These are phyloP conservation scores for Lasaia peninsularis DNA, from an alignment of 1,140 invertebrate species.

Conservation along the genomic window DNA sequence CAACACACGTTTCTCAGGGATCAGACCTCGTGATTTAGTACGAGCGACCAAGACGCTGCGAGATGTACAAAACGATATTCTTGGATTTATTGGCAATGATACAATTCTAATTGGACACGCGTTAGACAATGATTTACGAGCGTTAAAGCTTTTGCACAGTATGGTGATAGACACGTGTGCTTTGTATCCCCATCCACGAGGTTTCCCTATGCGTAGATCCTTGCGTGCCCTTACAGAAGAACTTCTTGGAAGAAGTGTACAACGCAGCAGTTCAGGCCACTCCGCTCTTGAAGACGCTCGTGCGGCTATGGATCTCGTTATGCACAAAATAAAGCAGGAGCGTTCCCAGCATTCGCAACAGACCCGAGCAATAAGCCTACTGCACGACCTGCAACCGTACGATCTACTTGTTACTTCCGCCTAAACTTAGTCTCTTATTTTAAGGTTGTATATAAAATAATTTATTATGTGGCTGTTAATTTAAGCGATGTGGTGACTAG, in stretches of 20 bases:
- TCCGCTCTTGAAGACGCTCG: conserved; percentile 93
- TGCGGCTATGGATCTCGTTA: conserved; percentile 89
- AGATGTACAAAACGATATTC: conserved; percentile 92
- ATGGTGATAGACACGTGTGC: conserved; percentile 93
- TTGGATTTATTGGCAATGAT: conserved; percentile 86
- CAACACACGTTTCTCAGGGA: conserved; percentile 93
- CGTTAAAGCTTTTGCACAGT: conserved; percentile 89
- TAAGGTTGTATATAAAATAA: conserved; percentile 11
- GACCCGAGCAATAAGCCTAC: conserved; percentile 29
- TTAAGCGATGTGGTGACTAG: conserved; percentile 2
- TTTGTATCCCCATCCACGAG: conserved; percentile 88
- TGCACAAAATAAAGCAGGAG: conserved; percentile 83
- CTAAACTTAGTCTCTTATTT: conserved; percentile 35
- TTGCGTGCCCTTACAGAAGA: conserved; percentile 85
- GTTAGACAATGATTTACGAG: conserved; percentile 94
- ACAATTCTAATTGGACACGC: conserved; percentile 96
- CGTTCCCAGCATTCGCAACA: conserved; percentile 34
- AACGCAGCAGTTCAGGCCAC: conserved; percentile 87
- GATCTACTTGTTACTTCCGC: conserved; percentile 65
- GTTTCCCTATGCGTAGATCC: conserved; percentile 87
- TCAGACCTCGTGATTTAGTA: conserved; percentile 83
- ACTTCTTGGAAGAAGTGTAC: conserved; percentile 87
- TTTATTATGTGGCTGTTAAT: neutral
- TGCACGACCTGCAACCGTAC: conserved; percentile 54
- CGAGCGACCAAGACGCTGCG: conserved; percentile 81